A percentile compares a stretch with the other conserved stretches of the same genome.
phyloP scores from a whole-genome alignment of 1,140 invertebrate species.

The Drosophila truncata region DNA sequence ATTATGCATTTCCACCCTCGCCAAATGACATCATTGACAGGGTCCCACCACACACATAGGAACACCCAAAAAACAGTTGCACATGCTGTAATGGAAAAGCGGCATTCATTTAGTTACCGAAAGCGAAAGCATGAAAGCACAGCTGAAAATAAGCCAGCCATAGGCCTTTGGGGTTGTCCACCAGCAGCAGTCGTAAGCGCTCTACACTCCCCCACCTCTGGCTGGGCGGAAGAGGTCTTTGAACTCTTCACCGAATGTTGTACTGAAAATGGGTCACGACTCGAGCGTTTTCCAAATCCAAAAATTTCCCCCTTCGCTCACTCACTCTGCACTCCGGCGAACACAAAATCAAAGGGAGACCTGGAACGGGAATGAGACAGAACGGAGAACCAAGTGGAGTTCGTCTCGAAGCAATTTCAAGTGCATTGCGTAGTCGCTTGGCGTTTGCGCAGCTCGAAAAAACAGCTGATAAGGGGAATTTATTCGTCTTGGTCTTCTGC shows the following conservation, averaged over 20 bases:
- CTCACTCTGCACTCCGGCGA: slow-evolving; percentile 2
- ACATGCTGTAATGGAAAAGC: slow-evolving; percentile 44
- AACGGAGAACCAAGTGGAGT: slow-evolving; percentile 17
- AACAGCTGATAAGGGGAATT: slow-evolving; percentile 57
- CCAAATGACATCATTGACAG: slow-evolving; percentile 68
- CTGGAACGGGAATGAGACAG: neutral
- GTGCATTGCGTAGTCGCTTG: slow-evolving; percentile 72
- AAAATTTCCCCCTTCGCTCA: slow-evolving; percentile 56
- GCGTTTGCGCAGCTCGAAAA: slow-evolving; percentile 68
- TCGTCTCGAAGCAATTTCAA: slow-evolving; percentile 64
- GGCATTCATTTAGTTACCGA: slow-evolving; percentile 67
- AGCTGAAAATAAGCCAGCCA: slow-evolving; percentile 61
- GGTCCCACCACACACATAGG: neutral
- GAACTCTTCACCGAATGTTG: slow-evolving; percentile 61
- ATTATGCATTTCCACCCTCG: slow-evolving; percentile 75
- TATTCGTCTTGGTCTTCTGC: slow-evolving; percentile 1
- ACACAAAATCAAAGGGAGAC: slow-evolving; percentile 18
- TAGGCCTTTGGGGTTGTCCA: slow-evolving; percentile 64
- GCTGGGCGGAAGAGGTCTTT: slow-evolving; percentile 56
- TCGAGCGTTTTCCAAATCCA: slow-evolving; percentile 47
- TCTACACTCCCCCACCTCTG: neutral
- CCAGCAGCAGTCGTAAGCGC: neutral
- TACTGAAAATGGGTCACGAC: slow-evolving; percentile 75
- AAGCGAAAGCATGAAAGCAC: slow-evolving; percentile 62
- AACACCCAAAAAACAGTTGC: slow-evolving; percentile 61